Evolutionary conservation across 2,113 vertebrate genomes (phyloP).

Genomic region (Seriola quinqueradiata): DNA sequence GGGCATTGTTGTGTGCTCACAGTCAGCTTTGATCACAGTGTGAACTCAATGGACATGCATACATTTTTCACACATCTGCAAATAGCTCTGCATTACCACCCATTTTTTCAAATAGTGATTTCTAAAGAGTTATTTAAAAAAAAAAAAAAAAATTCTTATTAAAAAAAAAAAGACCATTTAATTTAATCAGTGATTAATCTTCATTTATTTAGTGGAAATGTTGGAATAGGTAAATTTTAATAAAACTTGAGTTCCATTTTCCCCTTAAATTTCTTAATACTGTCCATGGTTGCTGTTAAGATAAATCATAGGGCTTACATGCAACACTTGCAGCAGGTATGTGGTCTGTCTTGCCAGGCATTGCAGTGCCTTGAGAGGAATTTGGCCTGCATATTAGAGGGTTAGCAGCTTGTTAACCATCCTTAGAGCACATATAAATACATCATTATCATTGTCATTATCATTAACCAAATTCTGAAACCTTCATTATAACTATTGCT

Average conservation of each 20-base stretch:
- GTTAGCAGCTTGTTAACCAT: slow-evolving; percentile 68
- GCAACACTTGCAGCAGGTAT: slow-evolving; percentile 20
- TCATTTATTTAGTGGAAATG: neutral
- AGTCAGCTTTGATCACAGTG: neutral
- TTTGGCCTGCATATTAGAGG: slow-evolving; percentile 53
- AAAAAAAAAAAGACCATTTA: no score
- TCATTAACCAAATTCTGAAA: neutral
- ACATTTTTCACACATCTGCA: neutral
- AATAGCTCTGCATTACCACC: neutral
- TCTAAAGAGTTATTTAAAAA: no score
- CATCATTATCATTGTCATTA: slow-evolving; percentile 5
- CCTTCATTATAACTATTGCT: neutral
- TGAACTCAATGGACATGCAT: neutral
- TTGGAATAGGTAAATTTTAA: neutral
- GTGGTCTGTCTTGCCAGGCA: slow-evolving; percentile 18
- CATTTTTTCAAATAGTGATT: no score
- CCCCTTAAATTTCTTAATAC: neutral
- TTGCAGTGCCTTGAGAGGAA: slow-evolving; percentile 47
- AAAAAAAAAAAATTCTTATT: no score
- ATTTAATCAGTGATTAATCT: neutral
- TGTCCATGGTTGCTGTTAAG: neutral
- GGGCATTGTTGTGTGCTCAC: neutral
- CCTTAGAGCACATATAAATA: slow-evolving; percentile 5
- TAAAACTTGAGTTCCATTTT: neutral
- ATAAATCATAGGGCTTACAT: neutral